A percentile compares a stretch with the other conserved stretches of the same genome.
Conservation (phyloP, 2,113 vertebrate genomes). For the Tauraco erythrolophus region DNA sequence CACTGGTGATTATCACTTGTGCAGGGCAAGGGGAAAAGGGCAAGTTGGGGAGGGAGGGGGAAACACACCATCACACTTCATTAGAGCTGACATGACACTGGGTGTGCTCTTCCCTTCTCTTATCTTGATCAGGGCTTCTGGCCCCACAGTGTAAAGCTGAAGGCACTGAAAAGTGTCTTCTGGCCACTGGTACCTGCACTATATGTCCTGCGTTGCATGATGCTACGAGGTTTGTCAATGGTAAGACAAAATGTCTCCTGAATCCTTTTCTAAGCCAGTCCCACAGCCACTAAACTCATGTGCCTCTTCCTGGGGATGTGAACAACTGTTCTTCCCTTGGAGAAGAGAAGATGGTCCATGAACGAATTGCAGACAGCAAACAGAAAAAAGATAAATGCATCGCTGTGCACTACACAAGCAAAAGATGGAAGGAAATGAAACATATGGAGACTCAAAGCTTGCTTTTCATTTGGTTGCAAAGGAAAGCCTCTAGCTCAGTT, state of each 20-base stretch:
- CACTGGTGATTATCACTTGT: too few relatives aligned
- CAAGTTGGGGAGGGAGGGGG: too few relatives aligned
- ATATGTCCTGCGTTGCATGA: accelerated
- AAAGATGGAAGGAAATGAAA: not conserved
- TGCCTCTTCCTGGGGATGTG: not conserved
- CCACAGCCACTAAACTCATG: not conserved
- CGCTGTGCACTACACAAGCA: accelerated
- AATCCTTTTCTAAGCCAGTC: not conserved
- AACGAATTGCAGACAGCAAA: not conserved
- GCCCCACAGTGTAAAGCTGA: not conserved
- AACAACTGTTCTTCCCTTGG: not conserved
- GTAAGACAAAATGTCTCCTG: not conserved
- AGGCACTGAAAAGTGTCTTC: not conserved
- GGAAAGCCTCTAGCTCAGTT: not conserved
- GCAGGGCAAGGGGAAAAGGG: too few relatives aligned
- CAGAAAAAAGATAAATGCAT: not conserved
- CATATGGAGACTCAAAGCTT: not conserved
- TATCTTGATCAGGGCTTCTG: not conserved
- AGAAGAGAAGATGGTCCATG: not conserved
- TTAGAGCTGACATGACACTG: not conserved
- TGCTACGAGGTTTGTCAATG: not conserved
- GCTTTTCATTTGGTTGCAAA: not conserved
- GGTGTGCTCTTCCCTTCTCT: not conserved
- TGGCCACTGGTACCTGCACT: not conserved
- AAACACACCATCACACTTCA: too few relatives aligned